Evolutionary conservation across 2,888 invertebrate genomes (phyloP).

Genomic region (Hirtodrosophila alboralis): DNA sequence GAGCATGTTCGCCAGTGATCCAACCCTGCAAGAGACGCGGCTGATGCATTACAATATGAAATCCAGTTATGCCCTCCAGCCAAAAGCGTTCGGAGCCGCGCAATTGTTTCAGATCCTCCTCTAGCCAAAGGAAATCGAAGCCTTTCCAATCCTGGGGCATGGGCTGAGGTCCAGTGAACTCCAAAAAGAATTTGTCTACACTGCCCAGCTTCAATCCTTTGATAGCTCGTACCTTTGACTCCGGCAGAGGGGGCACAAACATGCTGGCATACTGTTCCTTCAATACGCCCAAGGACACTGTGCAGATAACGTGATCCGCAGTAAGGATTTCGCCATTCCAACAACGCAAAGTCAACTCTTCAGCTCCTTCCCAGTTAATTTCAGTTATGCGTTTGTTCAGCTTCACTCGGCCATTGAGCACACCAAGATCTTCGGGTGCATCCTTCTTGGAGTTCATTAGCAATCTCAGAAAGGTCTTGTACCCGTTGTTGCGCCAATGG

Average conservation of each 20-base stretch:
- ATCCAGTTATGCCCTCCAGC: constrained; percentile 87
- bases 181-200: constrained; percentile 87
- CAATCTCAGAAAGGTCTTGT: constrained; percentile 87
- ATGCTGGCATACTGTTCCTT: constrained; percentile 83
- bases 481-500: constrained; percentile 91
- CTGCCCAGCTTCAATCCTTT: constrained; percentile 86
- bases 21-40: constrained; percentile 88
- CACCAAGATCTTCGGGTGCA: constrained; percentile 58
- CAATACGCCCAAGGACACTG: constrained; percentile 86
- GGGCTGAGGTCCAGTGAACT: constrained; percentile 86
- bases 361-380: constrained; percentile 55
- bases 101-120: constrained; percentile 82
- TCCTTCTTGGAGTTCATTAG: constrained; percentile 84
- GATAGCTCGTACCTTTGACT: constrained; percentile 85
- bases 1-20: constrained; percentile 87
- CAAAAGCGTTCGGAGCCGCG: constrained; percentile 84
- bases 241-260: constrained; percentile 85
- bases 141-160: constrained; percentile 85
- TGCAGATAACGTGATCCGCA: constrained; percentile 87
- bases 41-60: constrained; percentile 87
- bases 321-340: constrained; percentile 81
- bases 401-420: constrained; percentile 75
- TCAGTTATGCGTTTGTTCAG: constrained; percentile 66
- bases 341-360: constrained; percentile 54
- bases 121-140: constrained; percentile 86